These are phyloP conservation scores for Heliconius himera DNA, from an alignment of 1,140 invertebrate species.

Conservation along the genomic window DNA sequence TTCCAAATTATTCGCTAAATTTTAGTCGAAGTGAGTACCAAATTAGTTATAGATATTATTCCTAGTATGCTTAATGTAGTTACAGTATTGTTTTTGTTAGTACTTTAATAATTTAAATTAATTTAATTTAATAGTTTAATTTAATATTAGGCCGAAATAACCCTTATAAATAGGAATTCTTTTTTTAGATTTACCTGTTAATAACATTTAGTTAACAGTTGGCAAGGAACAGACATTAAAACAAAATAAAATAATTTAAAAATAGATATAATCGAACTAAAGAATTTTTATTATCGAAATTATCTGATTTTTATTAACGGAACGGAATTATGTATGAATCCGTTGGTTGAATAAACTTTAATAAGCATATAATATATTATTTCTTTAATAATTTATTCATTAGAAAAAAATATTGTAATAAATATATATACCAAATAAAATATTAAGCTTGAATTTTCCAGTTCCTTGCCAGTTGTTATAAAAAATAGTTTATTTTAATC, in stretches of 20 bases:
- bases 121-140: slow-evolving; percentile 20
- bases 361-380: neutral
- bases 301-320: too few species aligned
- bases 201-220: slow-evolving; percentile 3
- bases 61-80: slow-evolving; percentile 26
- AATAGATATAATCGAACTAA: neutral
- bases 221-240: slow-evolving; percentile 13
- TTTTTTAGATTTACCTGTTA: slow-evolving; percentile 25
- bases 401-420: neutral
- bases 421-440: neutral
- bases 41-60: slow-evolving; percentile 31
- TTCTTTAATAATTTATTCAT: neutral
- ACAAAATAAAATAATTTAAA: neutral
- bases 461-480: slow-evolving; percentile 26
- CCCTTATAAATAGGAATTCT: slow-evolving; percentile 52
- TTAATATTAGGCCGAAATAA: slow-evolving; percentile 54
- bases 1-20: slow-evolving; percentile 2
- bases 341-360: neutral
- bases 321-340: neutral
- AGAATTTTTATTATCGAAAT: neutral
- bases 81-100: slow-evolving; percentile 39
- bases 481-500: slow-evolving; percentile 17
- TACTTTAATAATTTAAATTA: slow-evolving; percentile 26
- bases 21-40: slow-evolving; percentile 29
- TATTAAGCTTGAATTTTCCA: neutral